Percentiles rank a stretch among this genome's conserved stretches.
These are phyloP conservation scores for Diplogasteroides magnus DNA, from an alignment of 1,140 invertebrate genomes.

Conservation along the genomic window DNA sequence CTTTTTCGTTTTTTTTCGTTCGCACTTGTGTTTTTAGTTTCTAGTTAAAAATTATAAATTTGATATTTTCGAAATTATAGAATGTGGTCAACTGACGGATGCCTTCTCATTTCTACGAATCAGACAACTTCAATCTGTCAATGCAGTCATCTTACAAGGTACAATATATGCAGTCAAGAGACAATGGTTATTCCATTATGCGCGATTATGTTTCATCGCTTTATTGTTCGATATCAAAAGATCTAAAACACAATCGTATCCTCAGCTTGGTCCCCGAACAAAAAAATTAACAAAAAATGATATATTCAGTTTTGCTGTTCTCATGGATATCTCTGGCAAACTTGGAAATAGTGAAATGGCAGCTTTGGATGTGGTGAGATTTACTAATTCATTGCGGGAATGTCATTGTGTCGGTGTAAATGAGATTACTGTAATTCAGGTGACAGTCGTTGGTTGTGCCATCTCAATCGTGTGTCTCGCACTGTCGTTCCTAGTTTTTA, in stretches of 20 bases:
- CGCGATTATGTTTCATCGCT: not conserved
- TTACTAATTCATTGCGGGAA: not conserved
- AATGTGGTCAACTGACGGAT: slow-evolving; percentile 31
- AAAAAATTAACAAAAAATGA: slow-evolving; percentile 8
- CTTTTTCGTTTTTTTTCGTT: not conserved
- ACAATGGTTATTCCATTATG: not conserved
- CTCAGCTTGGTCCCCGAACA: not conserved
- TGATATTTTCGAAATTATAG: slow-evolving; percentile 16
- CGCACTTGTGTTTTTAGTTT: not conserved
- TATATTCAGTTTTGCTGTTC: slow-evolving; percentile 39
- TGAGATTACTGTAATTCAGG: not conserved
- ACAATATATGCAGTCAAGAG: not conserved
- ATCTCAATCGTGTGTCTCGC: slow-evolving; percentile 38
- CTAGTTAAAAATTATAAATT: slow-evolving; percentile 2
- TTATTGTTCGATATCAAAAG: not conserved
- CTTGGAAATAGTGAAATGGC: slow-evolving; percentile 14
- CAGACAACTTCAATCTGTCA: slow-evolving; percentile 35
- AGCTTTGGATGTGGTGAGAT: slow-evolving; percentile 34
- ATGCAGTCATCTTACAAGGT: slow-evolving; percentile 42
- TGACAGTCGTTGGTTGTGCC: slow-evolving; percentile 42
- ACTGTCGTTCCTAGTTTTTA: slow-evolving; percentile 37
- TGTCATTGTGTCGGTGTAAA: not conserved
- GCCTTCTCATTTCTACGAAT: slow-evolving; percentile 26
- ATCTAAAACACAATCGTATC: not conserved
- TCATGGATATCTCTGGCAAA: slow-evolving; percentile 41